Base-by-base conservation (phyloP, 2,113 vertebrate genomes). In the Syngnathus floridae region DNA sequence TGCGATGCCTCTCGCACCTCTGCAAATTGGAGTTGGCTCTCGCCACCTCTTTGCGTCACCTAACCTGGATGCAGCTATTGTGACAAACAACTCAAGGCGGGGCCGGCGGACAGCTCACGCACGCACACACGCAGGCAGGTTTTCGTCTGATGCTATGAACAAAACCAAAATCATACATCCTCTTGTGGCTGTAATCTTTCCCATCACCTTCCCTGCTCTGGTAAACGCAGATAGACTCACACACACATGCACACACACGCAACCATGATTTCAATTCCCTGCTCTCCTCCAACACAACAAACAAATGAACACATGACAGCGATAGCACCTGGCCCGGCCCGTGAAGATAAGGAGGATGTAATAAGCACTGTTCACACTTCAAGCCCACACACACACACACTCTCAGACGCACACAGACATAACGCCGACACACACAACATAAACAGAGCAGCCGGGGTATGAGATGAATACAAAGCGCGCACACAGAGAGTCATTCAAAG, bases 321-420 rank as follows among this genome's bases (percentile, higher is more conserved):
- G 63, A 64, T 61, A 76, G 67, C 80, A 78, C 78, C 79, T 73
- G 61, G 66, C 70, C 58, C 69, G 79, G 80, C 67, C 64, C 66
- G 66, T 77, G 57, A 71, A 83, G 82, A 88, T 85, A 85, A 88
- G 77, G 67, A 66, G 54, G 66, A 71, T 76, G 70, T 81, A 82
- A 83, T 84, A 82, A 79, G 76, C 71, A 64, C 46, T 78, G 81
- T 77, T 69, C 48, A 36, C 77, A 75, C 72, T 69, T 71, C 72
- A 52, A 79, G 75, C 79, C 74, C 82, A 71, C 76, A 70, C 69
- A 40, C 48, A 38, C 60, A 63, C 76, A 65, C 71, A 74, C 59
- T 67, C 67, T 13, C 5, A 8, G 48, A 54, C 61, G 58, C 49
- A 43, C 67, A 60, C 72, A 46, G 62, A 56, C 52, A 45, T 22